Evolutionary conservation across 2,797 vertebrate species (phyloP), one percentile per base, ranked within the genome.

Genomic region (Pseudopleuronectes americanus): DNA sequence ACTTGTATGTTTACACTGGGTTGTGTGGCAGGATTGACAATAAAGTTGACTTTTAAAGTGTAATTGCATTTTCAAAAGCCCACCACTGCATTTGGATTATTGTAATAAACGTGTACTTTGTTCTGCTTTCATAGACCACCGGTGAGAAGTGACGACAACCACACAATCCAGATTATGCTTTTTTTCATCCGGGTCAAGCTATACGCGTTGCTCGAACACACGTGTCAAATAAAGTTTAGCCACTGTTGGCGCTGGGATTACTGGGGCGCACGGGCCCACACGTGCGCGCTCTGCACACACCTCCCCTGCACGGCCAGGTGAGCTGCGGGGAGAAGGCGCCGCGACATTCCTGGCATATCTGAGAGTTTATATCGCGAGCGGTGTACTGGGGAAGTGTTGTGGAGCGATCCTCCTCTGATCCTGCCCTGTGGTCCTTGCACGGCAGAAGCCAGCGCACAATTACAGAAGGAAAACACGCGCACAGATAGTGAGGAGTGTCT

Each of bases 391-490:
- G 86, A 91, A 90, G 90, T 87, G 89, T 82, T 45, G 87, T 63
- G 85, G 91, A 92, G 90, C 87, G 71, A 91, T 93, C 74, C 45
- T 80, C 83, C 84, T 92, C 86, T 92, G 90, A 94, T 93, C 93
- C 82, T 73, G 72, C 88, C 90, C 90, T 95, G 94, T 94, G 94
- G 94, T 95, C 93, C 89, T 84, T 6, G 69, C 85, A 91, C 78
- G 65, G 84, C 90, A 87, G 84, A 88, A 88, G 90, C 90, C 89
- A 85, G 87, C 59, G 74, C 84, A 93, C 93, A 94, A 93, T 91
- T 93, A 91, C 76, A 64, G 79, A 89, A 88, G 87, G 81, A 89
- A 92, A 94, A 93, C 86, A 90, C 79, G 71, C 65, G 69, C 64
- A 68, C 81, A 82, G 90, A 92, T 85, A 93, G 76, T 24, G 17